phyloP scores from a whole-genome alignment of 2,797 vertebrate genomes.

The Pantherophis vulpinus region DNA sequence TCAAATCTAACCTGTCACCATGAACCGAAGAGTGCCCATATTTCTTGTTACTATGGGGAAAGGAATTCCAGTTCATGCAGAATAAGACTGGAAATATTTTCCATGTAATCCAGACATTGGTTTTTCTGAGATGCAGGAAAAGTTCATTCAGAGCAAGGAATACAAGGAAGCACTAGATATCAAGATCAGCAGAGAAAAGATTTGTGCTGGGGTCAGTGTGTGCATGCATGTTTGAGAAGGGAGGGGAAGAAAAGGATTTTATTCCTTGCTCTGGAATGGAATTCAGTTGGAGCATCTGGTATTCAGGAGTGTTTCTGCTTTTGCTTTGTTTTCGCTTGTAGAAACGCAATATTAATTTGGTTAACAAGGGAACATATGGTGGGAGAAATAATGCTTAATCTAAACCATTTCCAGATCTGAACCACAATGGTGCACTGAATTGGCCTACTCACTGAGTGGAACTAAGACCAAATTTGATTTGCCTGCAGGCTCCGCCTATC shows the following conservation, averaged over 20 bases:
- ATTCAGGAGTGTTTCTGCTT: slow-evolving; percentile 20
- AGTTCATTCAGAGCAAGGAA: background rate
- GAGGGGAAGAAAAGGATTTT: background rate
- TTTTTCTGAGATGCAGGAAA: slow-evolving; percentile 7
- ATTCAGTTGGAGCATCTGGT: background rate
- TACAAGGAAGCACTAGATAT: background rate
- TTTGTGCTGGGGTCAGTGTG: background rate
- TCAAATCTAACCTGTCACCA: background rate
- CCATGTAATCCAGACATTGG: background rate
- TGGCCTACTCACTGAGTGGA: background rate
- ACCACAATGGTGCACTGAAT: background rate
- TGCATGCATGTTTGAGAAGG: background rate
- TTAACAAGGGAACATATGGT: background rate
- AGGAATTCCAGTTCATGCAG: background rate
- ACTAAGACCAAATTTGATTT: background rate
- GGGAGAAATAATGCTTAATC: background rate
- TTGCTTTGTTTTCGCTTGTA: background rate
- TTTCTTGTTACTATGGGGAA: background rate
- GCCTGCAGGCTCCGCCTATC: background rate
- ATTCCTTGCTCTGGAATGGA: background rate
- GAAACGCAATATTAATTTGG: background rate
- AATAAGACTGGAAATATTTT: background rate
- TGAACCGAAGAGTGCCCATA: background rate
- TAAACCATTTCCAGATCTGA: slow-evolving; percentile 5
- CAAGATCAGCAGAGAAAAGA: background rate